phyloP scores from a whole-genome alignment of 2,888 invertebrate species.

The Andrena minutula region DNA sequence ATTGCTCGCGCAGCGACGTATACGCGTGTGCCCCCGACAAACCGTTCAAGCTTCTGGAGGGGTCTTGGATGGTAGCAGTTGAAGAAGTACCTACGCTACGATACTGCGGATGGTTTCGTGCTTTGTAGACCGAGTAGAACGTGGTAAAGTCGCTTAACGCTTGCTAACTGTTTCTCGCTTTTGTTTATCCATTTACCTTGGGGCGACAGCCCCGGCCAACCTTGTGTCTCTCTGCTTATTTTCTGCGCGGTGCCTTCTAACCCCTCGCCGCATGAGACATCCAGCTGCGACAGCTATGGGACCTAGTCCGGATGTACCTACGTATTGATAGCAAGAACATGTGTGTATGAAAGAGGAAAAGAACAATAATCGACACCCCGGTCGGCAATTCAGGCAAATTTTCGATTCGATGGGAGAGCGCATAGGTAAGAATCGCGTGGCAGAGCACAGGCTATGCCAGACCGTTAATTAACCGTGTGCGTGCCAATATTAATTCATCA shows the following conservation, averaged over 20 bases:
- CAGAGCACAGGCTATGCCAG: not conserved
- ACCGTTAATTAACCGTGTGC: conserved; percentile 3
- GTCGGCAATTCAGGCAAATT: not conserved
- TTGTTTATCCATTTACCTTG: not conserved
- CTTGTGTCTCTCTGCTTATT: not conserved
- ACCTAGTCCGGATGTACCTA: not conserved
- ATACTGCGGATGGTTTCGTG: conserved; percentile 1
- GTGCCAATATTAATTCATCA: not conserved
- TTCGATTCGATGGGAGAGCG: not conserved
- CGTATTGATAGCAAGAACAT: not conserved
- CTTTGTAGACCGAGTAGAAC: conserved; percentile 37
- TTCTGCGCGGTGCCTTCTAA: not conserved
- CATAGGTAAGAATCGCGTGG: conserved; percentile 6
- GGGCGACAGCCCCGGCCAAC: not conserved
- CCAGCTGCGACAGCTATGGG: not conserved
- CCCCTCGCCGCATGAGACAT: not conserved
- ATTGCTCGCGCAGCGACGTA: not conserved
- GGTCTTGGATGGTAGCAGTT: conserved; percentile 5
- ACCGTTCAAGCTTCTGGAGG: conserved; percentile 6
- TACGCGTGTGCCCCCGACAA: conserved; percentile 14
- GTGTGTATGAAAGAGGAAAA: too few relatives aligned
- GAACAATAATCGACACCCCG: not conserved
- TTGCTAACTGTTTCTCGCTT: conserved; percentile 8
- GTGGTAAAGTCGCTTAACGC: conserved; percentile 32
- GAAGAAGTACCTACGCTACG: conserved; percentile 13